Conservation (phyloP, 2,888 invertebrate species). For the Orthosia gracilis region DNA sequence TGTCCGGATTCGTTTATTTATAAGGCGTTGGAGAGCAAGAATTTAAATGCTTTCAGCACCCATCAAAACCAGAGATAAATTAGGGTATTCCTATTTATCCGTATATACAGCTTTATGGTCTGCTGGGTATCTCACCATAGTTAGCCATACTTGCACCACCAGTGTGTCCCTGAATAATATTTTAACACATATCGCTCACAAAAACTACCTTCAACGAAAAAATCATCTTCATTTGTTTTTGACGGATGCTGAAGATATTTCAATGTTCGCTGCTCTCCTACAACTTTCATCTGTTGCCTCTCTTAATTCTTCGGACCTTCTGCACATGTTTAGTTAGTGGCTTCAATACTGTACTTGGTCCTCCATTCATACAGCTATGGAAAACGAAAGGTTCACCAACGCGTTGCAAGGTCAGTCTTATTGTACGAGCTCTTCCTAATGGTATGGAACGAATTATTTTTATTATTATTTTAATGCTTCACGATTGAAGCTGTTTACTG, state of each 20-base stretch:
- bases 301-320: constrained; percentile 19
- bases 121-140: too few species aligned
- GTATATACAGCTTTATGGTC: too few species aligned
- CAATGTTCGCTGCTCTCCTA: too few species aligned
- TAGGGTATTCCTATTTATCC: too few species aligned
- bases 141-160: too few species aligned
- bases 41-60: too few species aligned
- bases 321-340: constrained; percentile 1
- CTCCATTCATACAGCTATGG: constrained; percentile 26
- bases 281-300: not conserved
- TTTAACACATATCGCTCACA: too few species aligned
- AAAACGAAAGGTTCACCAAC: constrained; percentile 58
- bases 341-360: constrained; percentile 17
- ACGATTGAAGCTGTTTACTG: constrained; percentile 13
- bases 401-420: constrained; percentile 37
- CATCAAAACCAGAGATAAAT: too few species aligned
- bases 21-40: too few species aligned
- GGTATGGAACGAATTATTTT: constrained; percentile 29
- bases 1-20: too few species aligned
- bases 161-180: too few species aligned
- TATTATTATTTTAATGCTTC: constrained; percentile 24
- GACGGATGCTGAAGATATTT: too few species aligned
- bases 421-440: constrained; percentile 58
- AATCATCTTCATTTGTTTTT: not conserved
- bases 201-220: not conserved